phyloP scores from a whole-genome alignment of 2,888 invertebrate genomes.

The Frankliniella intonsa region DNA sequence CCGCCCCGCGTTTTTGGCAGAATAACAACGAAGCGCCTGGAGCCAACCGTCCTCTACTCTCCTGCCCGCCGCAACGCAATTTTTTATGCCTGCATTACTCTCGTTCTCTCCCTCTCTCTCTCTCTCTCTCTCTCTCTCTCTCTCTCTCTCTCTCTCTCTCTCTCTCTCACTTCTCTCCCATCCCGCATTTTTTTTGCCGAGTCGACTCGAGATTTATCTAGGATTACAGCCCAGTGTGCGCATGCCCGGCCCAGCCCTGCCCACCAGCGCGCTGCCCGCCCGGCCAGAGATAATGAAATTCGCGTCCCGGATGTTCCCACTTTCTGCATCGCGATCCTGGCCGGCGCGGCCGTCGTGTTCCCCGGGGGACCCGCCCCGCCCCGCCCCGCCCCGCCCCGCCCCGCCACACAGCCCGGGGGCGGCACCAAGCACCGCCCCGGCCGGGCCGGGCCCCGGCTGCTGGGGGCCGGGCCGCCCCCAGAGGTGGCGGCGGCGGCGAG shows the following conservation, averaged over 20 bases:
- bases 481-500: not conserved
- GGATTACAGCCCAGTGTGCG: not conserved
- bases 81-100: not conserved
- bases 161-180: not conserved
- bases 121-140: not conserved
- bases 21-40: no score
- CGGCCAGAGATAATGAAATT: slow-evolving; percentile 9
- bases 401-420: not conserved
- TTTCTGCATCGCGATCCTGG: slow-evolving; percentile 2
- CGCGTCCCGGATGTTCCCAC: slow-evolving; percentile 9
- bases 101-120: not conserved
- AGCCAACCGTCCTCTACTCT: not conserved
- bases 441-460: not conserved
- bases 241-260: not conserved
- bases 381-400: not conserved
- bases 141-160: not conserved
- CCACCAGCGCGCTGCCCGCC: not conserved
- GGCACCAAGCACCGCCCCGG: not conserved
- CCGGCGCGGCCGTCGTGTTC: not conserved
- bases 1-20: no score
- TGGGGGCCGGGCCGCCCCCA: no score
- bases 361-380: not conserved
- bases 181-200: not conserved
- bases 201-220: not conserved
- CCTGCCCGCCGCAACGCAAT: not conserved